Evolutionary conservation across 2,888 invertebrate genomes (phyloP).

Genomic region (Xestobium rufovillosum): DNA sequence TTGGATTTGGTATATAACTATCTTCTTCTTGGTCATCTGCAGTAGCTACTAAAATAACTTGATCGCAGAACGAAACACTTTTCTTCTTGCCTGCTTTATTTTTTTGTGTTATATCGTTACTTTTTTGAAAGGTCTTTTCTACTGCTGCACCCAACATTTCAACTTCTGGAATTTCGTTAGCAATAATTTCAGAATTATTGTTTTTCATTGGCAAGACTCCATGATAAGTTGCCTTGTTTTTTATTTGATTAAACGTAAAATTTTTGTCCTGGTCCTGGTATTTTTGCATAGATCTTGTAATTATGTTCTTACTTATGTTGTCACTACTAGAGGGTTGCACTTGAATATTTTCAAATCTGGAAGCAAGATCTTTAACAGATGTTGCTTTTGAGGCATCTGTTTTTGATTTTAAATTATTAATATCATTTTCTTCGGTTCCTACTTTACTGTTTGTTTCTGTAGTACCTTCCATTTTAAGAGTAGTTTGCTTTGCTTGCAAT

Average conservation of each 20-base stretch:
- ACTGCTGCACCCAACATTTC: slow-evolving; percentile 50
- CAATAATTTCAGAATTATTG: slow-evolving; percentile 44
- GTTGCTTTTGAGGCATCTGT: slow-evolving; percentile 35
- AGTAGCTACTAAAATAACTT: slow-evolving; percentile 86
- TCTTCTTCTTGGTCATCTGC: slow-evolving; percentile 89
- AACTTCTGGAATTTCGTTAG: slow-evolving; percentile 50
- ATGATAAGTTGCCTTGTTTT: slow-evolving; percentile 22
- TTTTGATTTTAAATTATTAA: slow-evolving; percentile 29
- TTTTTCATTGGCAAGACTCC: slow-evolving; percentile 28
- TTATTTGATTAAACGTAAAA: neutral
- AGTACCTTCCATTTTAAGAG: slow-evolving; percentile 52
- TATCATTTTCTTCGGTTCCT: slow-evolving; percentile 34
- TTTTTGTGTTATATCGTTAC: slow-evolving; percentile 47
- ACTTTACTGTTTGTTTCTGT: too few relatives aligned
- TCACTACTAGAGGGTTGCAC: slow-evolving; percentile 31
- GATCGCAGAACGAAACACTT: slow-evolving; percentile 91
- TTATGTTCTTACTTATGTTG: slow-evolving; percentile 23
- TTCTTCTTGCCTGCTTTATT: slow-evolving; percentile 72
- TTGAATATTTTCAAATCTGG: slow-evolving; percentile 62
- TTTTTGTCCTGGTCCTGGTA: slow-evolving; percentile 11
- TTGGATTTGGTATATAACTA: slow-evolving; percentile 85
- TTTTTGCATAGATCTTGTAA: slow-evolving; percentile 5
- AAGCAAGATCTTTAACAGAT: slow-evolving; percentile 72
- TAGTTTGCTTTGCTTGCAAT: slow-evolving; percentile 70
- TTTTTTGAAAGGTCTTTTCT: slow-evolving; percentile 43